phyloP scores from a whole-genome alignment of 2,113 vertebrate species.

The Phocoena sinus region DNA sequence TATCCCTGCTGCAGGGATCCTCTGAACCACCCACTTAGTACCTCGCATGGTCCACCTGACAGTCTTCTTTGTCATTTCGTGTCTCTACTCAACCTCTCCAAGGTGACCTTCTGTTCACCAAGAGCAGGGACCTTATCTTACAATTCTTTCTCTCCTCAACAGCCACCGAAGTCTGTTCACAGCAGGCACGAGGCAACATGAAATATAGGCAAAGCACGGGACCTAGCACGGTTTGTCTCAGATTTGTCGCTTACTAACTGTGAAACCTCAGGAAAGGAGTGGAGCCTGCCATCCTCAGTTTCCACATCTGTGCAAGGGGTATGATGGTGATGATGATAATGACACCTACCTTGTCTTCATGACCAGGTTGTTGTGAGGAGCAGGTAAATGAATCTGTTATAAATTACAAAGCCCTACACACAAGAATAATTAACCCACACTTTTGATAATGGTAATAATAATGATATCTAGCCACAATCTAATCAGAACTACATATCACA shows the following conservation, averaged over 20 bases:
- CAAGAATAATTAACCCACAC: neutral
- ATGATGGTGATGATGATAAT: no score
- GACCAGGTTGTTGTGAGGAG: neutral
- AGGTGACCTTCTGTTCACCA: neutral
- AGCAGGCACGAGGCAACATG: neutral
- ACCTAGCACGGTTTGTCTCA: fast-evolving
- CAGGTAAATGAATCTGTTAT: neutral
- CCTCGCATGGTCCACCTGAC: neutral
- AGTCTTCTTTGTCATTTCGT: neutral
- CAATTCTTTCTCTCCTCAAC: neutral
- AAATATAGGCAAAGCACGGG: neutral
- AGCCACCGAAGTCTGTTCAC: neutral
- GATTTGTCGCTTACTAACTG: neutral
- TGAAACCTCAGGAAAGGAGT: neutral
- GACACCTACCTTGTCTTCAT: neutral
- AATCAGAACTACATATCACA: neutral
- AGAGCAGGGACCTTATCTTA: neutral
- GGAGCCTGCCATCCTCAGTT: neutral
- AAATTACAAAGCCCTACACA: neutral
- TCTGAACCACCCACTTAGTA: neutral
- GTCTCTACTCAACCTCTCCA: neutral
- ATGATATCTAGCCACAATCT: neutral
- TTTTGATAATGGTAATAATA: neutral
- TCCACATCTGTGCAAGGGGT: neutral
- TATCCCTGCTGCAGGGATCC: neutral